Evolutionary conservation across 2,797 vertebrate genomes (phyloP).

Genomic region (Ibycter americanus): DNA sequence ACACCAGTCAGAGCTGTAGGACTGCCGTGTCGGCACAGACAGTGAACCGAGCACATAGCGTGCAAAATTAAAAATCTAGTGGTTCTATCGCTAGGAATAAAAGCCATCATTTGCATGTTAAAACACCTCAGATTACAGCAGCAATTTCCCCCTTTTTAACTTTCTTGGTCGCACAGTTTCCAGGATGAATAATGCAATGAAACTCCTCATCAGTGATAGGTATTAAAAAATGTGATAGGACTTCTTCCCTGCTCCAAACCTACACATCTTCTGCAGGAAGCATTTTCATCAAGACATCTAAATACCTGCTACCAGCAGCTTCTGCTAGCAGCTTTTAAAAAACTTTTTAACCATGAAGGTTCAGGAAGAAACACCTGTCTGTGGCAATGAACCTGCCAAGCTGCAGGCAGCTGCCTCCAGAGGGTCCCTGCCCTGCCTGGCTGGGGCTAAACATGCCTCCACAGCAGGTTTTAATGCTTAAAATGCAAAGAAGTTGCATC

Average conservation of each 20-base stretch:
- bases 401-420: background rate
- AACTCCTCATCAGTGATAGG: constrained; percentile 9
- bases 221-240: constrained; percentile 21
- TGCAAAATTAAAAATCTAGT: constrained; percentile 3
- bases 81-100: background rate
- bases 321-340: background rate
- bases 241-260: background rate
- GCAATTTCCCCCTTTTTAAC: background rate
- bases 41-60: background rate
- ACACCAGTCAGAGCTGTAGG: background rate
- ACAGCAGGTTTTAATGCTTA: background rate
- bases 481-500: background rate
- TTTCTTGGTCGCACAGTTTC: background rate
- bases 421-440: background rate
- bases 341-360: background rate
- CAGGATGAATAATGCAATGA: constrained; percentile 52
- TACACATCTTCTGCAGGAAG: background rate
- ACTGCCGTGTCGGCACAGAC: background rate
- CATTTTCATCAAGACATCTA: background rate
- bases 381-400: background rate
- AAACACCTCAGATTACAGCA: background rate
- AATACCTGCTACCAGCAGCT: background rate
- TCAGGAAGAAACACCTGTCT: background rate
- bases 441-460: accelerated
- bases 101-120: background rate